Base-by-base conservation (phyloP, 2,888 invertebrate genomes). In the Stratiomys singularior region DNA sequence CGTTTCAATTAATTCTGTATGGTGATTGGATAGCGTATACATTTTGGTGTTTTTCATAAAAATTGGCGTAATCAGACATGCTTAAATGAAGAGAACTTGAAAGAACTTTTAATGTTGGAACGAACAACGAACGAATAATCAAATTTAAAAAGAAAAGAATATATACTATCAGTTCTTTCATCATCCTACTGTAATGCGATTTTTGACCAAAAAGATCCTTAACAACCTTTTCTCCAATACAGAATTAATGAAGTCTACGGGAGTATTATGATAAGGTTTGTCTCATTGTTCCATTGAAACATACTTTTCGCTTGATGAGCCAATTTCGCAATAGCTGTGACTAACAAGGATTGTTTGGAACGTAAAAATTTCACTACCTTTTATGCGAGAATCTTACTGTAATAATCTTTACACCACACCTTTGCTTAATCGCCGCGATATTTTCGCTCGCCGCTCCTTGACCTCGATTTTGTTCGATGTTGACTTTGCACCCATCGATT, bases 361-460 rank as follows among this genome's bases (percentile, higher is more conserved):
- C 37, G 7, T 23, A 67, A 67, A 67, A 67, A 67, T 44, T 46
- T 37, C 28, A 64, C 30, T 64, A 30, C n/a, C n/a, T 64, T 64
- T 27, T 37, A 23, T 52, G 30, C 25, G 60, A 47, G 46, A 47
- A 69, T 25, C 30, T 46, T 25, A 30, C 23, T 37, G 25, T n/a
- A 18, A 46, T 23, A 47, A 47, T 21, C 46, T 5, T 69, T 46
- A 47, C 69, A 25, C 11, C 21, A 18, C 11, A 9, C 18, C n/a
- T 66, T n/a, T 74, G 30, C 27, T 52, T 78, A 76, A 47, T 78
- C 79, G 46, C 63, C 69, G 21, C 80, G 81, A 78, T 76, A 80
- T 79, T 80, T 83, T 80, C 82, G 82, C 81, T 82, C 83, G 80
- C 81, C 81, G 80, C 82, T 83, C 82, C 82, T 82, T 76, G 83